Percentiles rank a stretch among this genome's conserved stretches.
Evolutionary conservation across 2,797 vertebrate species (phyloP).

Genomic region (Clangula hyemalis): DNA sequence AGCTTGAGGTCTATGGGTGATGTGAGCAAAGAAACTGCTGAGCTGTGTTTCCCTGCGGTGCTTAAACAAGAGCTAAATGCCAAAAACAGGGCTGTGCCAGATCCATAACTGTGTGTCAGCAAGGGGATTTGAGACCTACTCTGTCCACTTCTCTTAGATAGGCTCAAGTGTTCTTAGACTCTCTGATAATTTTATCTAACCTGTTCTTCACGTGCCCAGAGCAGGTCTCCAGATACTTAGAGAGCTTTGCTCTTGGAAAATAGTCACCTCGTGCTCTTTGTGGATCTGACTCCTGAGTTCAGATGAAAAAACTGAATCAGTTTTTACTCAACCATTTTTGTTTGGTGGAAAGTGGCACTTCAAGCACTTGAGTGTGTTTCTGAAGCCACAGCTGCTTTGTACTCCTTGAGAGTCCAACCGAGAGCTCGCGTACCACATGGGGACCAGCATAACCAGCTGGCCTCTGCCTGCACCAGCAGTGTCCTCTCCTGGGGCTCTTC

Average conservation of each 20-base stretch:
- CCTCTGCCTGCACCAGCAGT: neutral
- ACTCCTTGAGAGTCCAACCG: neutral
- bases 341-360: neutral
- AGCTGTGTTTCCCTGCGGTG: neutral
- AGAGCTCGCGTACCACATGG: neutral
- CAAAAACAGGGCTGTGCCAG: neutral
- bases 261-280: neutral
- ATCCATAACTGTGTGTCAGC: neutral
- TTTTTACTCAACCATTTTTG: neutral
- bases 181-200: neutral
- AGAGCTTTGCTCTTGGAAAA: neutral
- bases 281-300: neutral
- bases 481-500: neutral
- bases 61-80: neutral
- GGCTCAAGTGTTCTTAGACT: neutral
- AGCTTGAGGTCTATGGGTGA: neutral
- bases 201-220: neutral
- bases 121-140: neutral
- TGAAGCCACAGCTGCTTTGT: neutral
- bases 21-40: neutral
- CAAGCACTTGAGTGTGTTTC: neutral
- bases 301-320: neutral
- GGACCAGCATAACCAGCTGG: neutral
- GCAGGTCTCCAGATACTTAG: neutral
- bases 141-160: neutral